Conservation (phyloP, 2,113 vertebrate genomes). For the Puntigrus tetrazona region DNA sequence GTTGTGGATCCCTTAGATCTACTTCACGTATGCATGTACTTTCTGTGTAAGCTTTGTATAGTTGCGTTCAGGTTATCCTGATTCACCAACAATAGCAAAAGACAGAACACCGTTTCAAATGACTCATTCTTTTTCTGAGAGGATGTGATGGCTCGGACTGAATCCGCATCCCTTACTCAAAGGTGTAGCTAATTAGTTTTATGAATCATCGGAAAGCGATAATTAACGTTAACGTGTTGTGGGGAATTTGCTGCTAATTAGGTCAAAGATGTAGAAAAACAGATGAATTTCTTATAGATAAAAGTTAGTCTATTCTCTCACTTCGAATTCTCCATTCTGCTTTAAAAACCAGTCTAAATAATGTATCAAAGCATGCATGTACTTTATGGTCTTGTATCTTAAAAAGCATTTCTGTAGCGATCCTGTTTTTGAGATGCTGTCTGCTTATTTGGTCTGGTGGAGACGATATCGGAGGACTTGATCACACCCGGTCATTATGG, state of each 20-base stretch:
- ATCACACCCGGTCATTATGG: background rate
- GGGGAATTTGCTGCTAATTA: conserved; percentile 33
- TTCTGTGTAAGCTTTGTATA: background rate
- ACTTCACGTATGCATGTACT: background rate
- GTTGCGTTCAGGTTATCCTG: background rate
- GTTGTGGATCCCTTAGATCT: background rate
- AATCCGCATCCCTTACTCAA: conserved; percentile 20
- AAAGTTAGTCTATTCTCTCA: background rate
- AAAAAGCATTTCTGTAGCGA: background rate
- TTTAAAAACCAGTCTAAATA: conserved; percentile 11
- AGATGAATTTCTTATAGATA: background rate
- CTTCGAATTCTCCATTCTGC: background rate
- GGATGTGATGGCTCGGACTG: background rate
- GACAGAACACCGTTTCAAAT: background rate
- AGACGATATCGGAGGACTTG: conserved; percentile 5
- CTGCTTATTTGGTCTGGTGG: conserved; percentile 1
- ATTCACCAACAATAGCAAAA: conserved; percentile 10
- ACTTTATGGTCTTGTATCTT: background rate
- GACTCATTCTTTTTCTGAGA: background rate
- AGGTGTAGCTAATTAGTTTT: conserved; percentile 32
- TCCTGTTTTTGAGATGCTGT: background rate
- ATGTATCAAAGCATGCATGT: conserved; percentile 23
- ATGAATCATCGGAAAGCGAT: conserved; percentile 32
- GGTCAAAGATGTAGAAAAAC: conserved; percentile 26
- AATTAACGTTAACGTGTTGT: conserved; percentile 32